These are phyloP conservation scores for Parochlus steinenii DNA, from an alignment of 2,888 invertebrate species.

Conservation along the genomic window DNA sequence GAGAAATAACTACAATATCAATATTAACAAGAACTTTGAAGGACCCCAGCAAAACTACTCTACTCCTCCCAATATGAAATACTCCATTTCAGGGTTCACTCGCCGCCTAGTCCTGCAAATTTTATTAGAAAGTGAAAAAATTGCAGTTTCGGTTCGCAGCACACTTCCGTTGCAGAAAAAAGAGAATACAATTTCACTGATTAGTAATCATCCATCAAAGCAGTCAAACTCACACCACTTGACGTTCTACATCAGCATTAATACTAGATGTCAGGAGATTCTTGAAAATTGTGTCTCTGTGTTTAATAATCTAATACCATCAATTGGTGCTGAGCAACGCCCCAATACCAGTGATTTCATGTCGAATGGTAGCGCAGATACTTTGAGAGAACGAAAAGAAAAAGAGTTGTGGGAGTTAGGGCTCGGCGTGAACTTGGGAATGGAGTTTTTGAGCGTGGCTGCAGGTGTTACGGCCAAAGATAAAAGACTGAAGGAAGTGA, in stretches of 20 bases:
- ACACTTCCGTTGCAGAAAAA: slow-evolving; percentile 25
- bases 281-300: slow-evolving; percentile 42
- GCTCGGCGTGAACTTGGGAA: slow-evolving; percentile 31
- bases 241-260: slow-evolving; percentile 55
- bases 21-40: no score
- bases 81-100: slow-evolving; percentile 65
- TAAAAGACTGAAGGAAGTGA: slow-evolving; percentile 69
- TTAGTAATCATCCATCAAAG: slow-evolving; percentile 45
- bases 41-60: no score
- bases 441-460: slow-evolving; percentile 54
- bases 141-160: slow-evolving; percentile 51
- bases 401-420: slow-evolving; percentile 31
- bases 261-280: slow-evolving; percentile 57
- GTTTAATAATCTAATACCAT: slow-evolving; percentile 25
- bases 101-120: slow-evolving; percentile 72
- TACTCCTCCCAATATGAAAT: slow-evolving; percentile 20
- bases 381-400: slow-evolving; percentile 15
- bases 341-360: slow-evolving; percentile 16
- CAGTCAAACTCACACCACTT: slow-evolving; percentile 57
- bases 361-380: slow-evolving; percentile 13
- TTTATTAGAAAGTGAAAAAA: slow-evolving; percentile 70
- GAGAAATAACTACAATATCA: slow-evolving; percentile 10
- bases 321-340: slow-evolving; percentile 21
- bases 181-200: slow-evolving; percentile 21
- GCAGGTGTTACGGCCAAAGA: slow-evolving; percentile 80